phyloP scores from a whole-genome alignment of 2,888 invertebrate genomes.

The Hedychridium roseum region DNA sequence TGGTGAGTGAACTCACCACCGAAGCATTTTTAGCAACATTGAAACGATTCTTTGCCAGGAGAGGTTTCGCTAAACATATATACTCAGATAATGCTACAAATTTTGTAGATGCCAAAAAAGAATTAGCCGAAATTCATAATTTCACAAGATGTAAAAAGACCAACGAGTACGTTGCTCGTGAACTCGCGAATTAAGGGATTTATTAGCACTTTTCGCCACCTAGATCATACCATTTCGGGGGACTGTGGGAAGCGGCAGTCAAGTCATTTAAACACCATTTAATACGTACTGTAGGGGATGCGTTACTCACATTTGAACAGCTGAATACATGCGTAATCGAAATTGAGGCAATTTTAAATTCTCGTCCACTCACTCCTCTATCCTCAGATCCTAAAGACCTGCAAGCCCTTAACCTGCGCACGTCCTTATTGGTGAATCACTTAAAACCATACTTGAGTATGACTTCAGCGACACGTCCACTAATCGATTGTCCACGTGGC shows the following conservation, averaged over 20 bases:
- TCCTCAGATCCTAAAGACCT: constrained; percentile 19
- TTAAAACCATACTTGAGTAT: constrained; percentile 9
- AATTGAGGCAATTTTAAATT: constrained; percentile 26
- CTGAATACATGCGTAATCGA: constrained; percentile 3
- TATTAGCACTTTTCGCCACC: constrained; percentile 12
- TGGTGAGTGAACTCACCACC: constrained; percentile 19
- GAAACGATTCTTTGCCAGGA: constrained; percentile 22
- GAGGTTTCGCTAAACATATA: constrained; percentile 17
- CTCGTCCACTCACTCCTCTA: too few relatives aligned
- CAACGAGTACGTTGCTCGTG: too few relatives aligned
- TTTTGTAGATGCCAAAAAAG: constrained; percentile 33
- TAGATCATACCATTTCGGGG: constrained; percentile 8
- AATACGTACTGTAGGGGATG: constrained; percentile 5
- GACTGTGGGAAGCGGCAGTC: constrained; percentile 15
- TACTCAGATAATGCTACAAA: constrained; percentile 35
- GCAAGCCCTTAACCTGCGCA: constrained; percentile 15
- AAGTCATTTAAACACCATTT: constrained; percentile 22
- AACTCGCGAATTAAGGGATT: constrained; percentile 15
- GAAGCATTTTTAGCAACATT: constrained; percentile 23
- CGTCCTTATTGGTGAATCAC: constrained; percentile 18
- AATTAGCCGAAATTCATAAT: neutral
- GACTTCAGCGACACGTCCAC: neutral
- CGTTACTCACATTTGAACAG: constrained; percentile 4
- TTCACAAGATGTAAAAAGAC: too few relatives aligned
- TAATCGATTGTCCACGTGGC: constrained; percentile 15